Evolutionary conservation across 1,140 invertebrate species (phyloP), one percentile per base, ranked within the genome.

Genomic region (Phenacoccus solenopsis): DNA sequence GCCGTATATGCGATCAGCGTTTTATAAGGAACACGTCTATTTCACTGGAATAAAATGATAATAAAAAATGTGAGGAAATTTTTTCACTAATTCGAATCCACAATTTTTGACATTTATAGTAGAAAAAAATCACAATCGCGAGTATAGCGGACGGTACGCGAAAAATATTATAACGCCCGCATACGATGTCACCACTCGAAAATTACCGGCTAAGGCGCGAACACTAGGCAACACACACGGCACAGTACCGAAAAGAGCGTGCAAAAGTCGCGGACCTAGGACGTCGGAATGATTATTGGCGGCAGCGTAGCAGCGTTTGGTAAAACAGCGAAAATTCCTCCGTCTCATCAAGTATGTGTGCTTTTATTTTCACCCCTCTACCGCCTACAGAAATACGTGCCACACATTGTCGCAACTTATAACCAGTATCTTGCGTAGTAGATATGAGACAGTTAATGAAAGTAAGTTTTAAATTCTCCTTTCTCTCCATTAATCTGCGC

Each of bases 401-500:
- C 38, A 49, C 38, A 49, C 38, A 49, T 49, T 49, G 38, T 49
- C 20, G 38, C 38, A 49, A 49, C 38, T 49, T 49, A 49, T 49
- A 49, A 49, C 38, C 38, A 49, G 38, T 49, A 49, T 49, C 38
- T 49, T 49, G 38, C 38, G 38, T 49, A 49, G 38, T 49, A 49
- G 5, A 49, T 49, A n/a, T 49, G 38, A 49, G 38, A 49, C 38
- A 49, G 38, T 49, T 49, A 49, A 49, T 49, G 38, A 49, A 49
- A 49, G 38, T 49, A 49, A 49, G 38, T 49, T 49, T 49, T 49
- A 49, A 49, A 49, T 49, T 49, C 38, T 49, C 38, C 38, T 49
- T 49, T 49, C 38, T 49, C 38, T 49, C 38, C 38, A 49, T 49
- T 49, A 49, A 49, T 49, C 38, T n/a, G 38, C 38, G 38, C 38